Base-by-base conservation (phyloP, 2,113 vertebrate genomes). In the Eptatretus burgeri region DNA sequence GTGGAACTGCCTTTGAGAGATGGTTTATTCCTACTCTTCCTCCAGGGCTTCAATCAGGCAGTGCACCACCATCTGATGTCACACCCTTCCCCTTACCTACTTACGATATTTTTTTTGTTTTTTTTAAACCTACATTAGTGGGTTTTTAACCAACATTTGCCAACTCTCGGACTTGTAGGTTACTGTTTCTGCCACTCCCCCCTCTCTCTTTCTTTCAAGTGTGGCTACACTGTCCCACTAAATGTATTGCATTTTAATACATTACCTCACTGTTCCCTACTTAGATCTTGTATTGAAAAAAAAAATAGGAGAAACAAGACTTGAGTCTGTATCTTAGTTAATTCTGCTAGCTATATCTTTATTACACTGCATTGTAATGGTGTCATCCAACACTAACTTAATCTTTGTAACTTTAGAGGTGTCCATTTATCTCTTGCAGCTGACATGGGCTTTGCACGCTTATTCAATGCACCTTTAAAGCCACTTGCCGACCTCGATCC, bases 381-480 rank as follows among this genome's bases (percentile, higher is more conserved):
- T 70, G 41, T 51, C 64, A 53, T 49, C 62, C 67, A 62, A 64
- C 68, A 68, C 51, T 64, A 63, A 41, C 65, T 41, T 65, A 1
- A 67, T 66, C 69, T 51, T 64, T 60, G 64, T 65, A 51, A 13
- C 65, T 50, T 52, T 52, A 51, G 17, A 51, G 51, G 62, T 18
- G 49, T 17, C 64, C 14, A 70, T 13, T 67, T 67, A 20, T 67
- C 19, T 64, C 71, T 70, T 69, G 64, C 78, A 95, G 91, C 91
- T 74, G 89, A 98, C 73, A 98, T 98, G 91, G 91, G 91, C 74
- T 98, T 98, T 83, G 91, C 91, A 73, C 82, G 91, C 60, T 82
- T 98, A 75, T 98, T 98, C 84, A 98, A 98, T 80, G 95, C 91
- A 82, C 91, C 91, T 73, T 79, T 98, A 75, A 98, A 98, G 85